phyloP scores from a whole-genome alignment of 2,888 invertebrate species.

The Serripes groenlandicus region DNA sequence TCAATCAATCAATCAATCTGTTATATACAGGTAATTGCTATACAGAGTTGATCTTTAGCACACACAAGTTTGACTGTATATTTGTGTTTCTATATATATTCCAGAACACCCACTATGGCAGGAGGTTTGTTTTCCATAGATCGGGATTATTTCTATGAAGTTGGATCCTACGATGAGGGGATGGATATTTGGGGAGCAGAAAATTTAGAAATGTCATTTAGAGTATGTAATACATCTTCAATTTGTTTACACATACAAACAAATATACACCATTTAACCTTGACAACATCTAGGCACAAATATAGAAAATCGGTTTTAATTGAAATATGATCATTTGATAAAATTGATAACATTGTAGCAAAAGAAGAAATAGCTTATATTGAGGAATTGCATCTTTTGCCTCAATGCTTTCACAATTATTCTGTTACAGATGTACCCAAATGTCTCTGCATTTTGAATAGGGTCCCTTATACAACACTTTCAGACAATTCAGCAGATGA shows the following conservation, averaged over 20 bases:
- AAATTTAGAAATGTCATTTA: slow-evolving; percentile 97
- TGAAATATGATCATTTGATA: no score
- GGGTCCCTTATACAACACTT: no score
- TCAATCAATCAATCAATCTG: no score
- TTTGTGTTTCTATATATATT: slow-evolving; percentile 59
- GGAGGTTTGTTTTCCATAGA: slow-evolving; percentile 98
- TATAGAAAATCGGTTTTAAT: no score
- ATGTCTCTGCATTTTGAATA: no score
- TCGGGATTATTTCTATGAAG: slow-evolving; percentile 98
- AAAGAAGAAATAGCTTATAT: not conserved
- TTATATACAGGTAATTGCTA: no score
- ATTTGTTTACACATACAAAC: no score
- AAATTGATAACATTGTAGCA: not conserved
- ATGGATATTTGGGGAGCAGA: slow-evolving; percentile 99
- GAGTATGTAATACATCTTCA: slow-evolving; percentile 89
- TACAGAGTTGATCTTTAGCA: no score
- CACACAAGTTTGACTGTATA: no score
- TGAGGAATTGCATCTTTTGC: not conserved
- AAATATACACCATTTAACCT: no score
- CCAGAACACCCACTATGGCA: slow-evolving; percentile 97
- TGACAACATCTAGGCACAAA: no score
- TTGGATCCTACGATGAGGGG: slow-evolving; percentile 99
- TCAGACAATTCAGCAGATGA: no score
- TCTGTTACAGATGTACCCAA: not conserved
- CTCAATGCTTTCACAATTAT: not conserved